Evolutionary conservation across 2,888 invertebrate genomes (phyloP).

Genomic region (Eudasyphora cyanicolor): DNA sequence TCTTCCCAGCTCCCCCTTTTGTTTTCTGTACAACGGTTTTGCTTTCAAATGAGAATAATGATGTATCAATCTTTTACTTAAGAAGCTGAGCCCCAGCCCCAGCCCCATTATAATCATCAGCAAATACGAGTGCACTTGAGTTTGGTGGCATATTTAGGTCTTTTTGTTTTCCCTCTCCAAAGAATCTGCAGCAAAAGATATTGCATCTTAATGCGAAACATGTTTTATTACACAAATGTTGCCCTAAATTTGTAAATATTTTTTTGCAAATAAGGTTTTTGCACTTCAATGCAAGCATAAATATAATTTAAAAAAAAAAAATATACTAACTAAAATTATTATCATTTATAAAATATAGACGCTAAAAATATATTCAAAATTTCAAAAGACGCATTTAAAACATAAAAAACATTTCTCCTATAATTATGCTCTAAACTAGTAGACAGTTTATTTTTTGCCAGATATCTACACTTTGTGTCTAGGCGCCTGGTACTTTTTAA

Average conservation of each 20-base stretch:
- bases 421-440: too few relatives aligned
- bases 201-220: not conserved
- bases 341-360: too few relatives aligned
- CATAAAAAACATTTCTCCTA: too few relatives aligned
- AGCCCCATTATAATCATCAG: too few relatives aligned
- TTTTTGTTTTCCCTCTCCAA: not conserved
- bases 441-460: too few relatives aligned
- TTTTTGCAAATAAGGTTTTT: not conserved
- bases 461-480: too few relatives aligned
- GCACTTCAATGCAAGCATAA: not conserved
- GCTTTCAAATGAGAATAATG: not conserved
- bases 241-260: not conserved
- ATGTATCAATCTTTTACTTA: not conserved
- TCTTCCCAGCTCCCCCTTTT: not conserved
- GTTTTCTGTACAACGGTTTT: not conserved
- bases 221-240: not conserved
- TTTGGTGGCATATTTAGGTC: not conserved
- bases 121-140: too few relatives aligned
- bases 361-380: too few relatives aligned
- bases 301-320: too few relatives aligned
- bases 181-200: not conserved
- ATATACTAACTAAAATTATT: too few relatives aligned
- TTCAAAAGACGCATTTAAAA: too few relatives aligned
- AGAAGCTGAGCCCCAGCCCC: not conserved
- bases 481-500: too few relatives aligned